Percentiles rank a stretch among this genome's conserved stretches.
These are phyloP conservation scores for Tolypeutes matacus DNA, from an alignment of 2,797 vertebrate genomes.

Conservation along the genomic window DNA sequence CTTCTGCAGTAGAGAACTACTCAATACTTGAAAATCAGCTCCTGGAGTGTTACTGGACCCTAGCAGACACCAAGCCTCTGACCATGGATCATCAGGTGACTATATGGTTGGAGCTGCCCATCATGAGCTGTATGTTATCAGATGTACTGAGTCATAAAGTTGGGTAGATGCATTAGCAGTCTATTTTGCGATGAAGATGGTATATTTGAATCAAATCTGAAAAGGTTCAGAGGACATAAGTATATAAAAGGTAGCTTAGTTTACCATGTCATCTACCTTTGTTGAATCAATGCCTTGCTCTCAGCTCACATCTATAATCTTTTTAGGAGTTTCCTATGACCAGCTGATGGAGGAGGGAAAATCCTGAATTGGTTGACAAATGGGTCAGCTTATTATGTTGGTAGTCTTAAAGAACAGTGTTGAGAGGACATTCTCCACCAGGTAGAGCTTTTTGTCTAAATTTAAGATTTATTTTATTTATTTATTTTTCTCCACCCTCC, in stretches of 20 bases:
- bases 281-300: not conserved
- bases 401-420: not conserved
- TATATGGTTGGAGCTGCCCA: not conserved
- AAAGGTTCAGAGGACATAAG: not conserved
- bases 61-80: not conserved
- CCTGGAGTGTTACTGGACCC: not conserved
- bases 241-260: not conserved
- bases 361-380: not conserved
- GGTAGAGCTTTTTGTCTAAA: not conserved
- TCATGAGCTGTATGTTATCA: not conserved
- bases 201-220: not conserved
- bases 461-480: too few relatives aligned
- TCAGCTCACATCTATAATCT: not conserved
- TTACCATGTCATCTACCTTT: not conserved
- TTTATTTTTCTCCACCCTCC: too few relatives aligned
- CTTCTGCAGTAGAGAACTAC: conserved; percentile 11
- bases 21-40: not conserved
- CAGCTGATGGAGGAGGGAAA: not conserved
- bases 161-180: not conserved
- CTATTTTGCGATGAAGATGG: not conserved
- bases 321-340: not conserved
- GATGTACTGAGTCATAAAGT: not conserved
- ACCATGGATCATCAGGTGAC: not conserved
- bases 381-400: not conserved
- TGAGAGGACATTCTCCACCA: not conserved